phyloP scores from a whole-genome alignment of 2,888 invertebrate genomes.

The Balanococcus diminutus region DNA sequence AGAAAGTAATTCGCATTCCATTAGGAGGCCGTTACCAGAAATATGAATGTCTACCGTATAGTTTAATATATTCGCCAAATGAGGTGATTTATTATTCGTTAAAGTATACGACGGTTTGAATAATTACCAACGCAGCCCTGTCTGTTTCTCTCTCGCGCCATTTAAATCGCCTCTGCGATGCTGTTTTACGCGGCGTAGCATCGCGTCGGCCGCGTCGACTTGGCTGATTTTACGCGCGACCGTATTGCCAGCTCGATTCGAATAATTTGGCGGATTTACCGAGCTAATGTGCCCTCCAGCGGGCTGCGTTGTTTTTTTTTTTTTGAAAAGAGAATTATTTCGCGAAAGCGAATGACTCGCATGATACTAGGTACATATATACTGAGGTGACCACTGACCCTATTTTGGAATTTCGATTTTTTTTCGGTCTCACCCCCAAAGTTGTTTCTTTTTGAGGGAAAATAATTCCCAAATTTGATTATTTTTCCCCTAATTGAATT shows the following conservation, averaged over 20 bases:
- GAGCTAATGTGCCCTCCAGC: background rate
- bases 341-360: no score
- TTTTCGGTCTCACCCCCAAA: no score
- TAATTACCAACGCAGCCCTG: background rate
- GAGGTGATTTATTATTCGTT: conserved; percentile 31
- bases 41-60: conserved; percentile 24
- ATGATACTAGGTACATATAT: no score
- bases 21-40: conserved; percentile 19
- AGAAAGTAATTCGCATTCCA: conserved; percentile 31
- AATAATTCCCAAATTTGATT: no score
- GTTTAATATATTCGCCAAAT: conserved; percentile 31
- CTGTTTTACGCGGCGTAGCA: background rate
- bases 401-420: no score
- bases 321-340: no score
- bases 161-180: background rate
- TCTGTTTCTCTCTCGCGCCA: background rate
- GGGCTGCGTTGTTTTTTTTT: background rate
- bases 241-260: background rate
- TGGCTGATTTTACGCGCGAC: background rate
- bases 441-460: no score
- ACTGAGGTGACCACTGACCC: no score
- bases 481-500: no score
- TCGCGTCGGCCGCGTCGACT: no score
- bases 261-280: background rate
- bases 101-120: conserved; percentile 23